These are phyloP conservation scores for Gymnoscopelus microlampas DNA, from an alignment of 2,797 vertebrate genomes.

Conservation along the genomic window DNA sequence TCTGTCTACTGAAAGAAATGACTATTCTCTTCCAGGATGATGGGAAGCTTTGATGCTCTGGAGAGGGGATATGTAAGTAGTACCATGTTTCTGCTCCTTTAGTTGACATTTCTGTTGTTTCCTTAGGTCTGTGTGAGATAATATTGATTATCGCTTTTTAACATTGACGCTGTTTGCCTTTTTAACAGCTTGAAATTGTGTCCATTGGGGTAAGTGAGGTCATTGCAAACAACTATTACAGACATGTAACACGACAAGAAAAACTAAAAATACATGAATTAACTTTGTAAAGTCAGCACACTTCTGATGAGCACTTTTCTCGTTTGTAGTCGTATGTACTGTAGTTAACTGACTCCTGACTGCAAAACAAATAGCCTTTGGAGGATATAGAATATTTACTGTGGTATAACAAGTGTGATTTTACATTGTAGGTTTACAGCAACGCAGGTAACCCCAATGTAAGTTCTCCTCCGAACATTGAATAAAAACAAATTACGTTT, in stretches of 20 bases:
- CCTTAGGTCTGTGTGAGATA: neutral
- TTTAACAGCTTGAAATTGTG: constrained; percentile 80
- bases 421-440: constrained; percentile 77
- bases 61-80: constrained; percentile 94
- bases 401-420: neutral
- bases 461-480: constrained; percentile 50
- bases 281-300: no score
- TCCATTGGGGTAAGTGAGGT: constrained; percentile 80
- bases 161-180: constrained; percentile 17
- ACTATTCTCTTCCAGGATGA: constrained; percentile 82
- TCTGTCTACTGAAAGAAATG: no score
- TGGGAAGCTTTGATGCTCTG: constrained; percentile 95
- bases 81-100: neutral
- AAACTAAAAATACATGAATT: no score
- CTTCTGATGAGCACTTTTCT: neutral
- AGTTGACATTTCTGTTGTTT: constrained; percentile 10
- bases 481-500: neutral
- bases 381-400: neutral
- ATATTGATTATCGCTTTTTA: constrained; percentile 3
- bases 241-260: no score
- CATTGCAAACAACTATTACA: no score
- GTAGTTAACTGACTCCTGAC: neutral
- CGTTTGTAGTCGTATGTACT: constrained; percentile 5
- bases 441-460: constrained; percentile 78
- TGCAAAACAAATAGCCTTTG: neutral